Evolutionary conservation across 2,113 vertebrate genomes (phyloP), one percentile per base, ranked within the genome.

Genomic region (Camelus dromedarius): DNA sequence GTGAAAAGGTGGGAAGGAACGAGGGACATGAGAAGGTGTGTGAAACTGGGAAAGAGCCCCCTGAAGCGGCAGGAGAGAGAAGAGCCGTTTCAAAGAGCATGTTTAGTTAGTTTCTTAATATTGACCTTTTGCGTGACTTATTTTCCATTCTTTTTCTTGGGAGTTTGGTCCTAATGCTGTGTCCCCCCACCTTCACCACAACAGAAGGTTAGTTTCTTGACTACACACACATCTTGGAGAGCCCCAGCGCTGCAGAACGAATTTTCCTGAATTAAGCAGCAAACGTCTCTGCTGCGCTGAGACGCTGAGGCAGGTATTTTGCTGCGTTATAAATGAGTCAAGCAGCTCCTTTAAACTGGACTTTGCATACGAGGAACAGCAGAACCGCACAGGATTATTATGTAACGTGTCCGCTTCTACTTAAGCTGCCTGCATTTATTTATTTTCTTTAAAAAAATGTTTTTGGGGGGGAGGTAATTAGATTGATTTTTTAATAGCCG

Each of bases 311-410:
- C 8, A 26, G 30, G 19, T 42, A 48, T 48, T 83, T 46, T 38
- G 54, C 87, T 81, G 38, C 58, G 84, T 38, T n/a, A 16, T 62
- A 88, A 91, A n/a, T 54, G 72, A 96, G 97, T 64, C 14, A 20
- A 2, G n/a, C 22, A 3, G 13, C 8, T 69, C 67, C 77, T 93
- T 67, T 79, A 46, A 35, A 72, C 58, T 0, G 11, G 91, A 76
- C 58, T 72, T 64, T 38, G 42, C 75, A n/a, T 3, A 16, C 32
- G 56, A 72, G 19, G 28, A 72, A 20, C 11, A 58, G 58, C 9
- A n/a, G 30, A 69, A 73, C 32, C 50, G 66, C 30, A 90, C 30
- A n/a, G 6, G 48, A 4, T 8, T 30, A 20, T 13, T 30, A n/a
- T 6, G 6, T 8, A 9, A 58, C 0, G 20, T n/a, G 48, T 10